Evolutionary conservation across 2,888 invertebrate genomes (phyloP), one percentile per base, ranked within the genome.

Genomic region (Autographa pulchrina): DNA sequence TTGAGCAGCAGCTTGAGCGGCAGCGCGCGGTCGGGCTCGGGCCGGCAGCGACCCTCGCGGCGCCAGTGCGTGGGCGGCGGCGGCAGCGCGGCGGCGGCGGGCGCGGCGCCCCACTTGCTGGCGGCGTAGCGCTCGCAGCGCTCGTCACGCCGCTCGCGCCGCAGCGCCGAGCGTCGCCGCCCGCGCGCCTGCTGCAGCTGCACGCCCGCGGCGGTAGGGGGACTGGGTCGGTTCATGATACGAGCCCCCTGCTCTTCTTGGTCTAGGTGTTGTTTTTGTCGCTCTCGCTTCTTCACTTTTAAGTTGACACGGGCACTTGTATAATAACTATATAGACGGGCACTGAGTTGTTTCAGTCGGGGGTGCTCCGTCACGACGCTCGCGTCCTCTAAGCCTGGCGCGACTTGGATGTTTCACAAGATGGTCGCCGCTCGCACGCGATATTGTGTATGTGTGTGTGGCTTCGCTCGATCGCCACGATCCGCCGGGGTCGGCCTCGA

Each of bases 81-180:
- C 73, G 98, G 98, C 88, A 98, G 94, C 78, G 97, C 97, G 84
- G 97, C 97, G 60, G 98, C 98, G 71, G 97, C 97, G 65, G 98
- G 98, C 68, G 98, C 97, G 84, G 98, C 98, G 88, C 97, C 98
- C 96, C 98, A 98, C 92, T 98, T 98, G 90, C 98, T 97, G 89
- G 97, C 98, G 80, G 98, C 98, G 91, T 93, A 94, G 79, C 94
- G 93, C 85, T 94, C 94, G 68, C 90, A 90, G 58, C 93, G 89
- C 70, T 90, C 86, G 76, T 84, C 86, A 68, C 86, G 83, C 69
- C 86, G 78, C 62, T 81, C 87, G 59, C 78, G 80, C 80, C 86
- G 75, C 69, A 85, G 73, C 65, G 81, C 84, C 14, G 92, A 82
- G 68, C 93, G 90, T 67, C 94, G 88, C 64, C 92, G 90, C 66